Base-by-base conservation (phyloP, 2,888 invertebrate genomes). In the Meta bourneti region DNA sequence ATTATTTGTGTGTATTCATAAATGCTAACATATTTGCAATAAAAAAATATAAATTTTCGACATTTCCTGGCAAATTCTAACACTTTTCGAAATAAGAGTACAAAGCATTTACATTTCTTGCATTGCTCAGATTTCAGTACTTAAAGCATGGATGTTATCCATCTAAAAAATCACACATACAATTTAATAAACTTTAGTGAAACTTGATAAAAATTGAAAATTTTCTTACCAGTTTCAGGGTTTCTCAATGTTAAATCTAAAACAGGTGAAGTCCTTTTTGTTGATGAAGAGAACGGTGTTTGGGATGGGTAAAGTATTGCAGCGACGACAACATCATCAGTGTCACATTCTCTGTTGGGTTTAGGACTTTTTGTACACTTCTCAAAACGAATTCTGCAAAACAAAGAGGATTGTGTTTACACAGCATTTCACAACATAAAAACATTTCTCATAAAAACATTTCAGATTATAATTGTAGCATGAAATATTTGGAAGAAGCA, bases 221-320 rank as follows among this genome's bases (percentile, higher is more conserved):
- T 61, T 13, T 79, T 54, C 11, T 75, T 86, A 93, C 93, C 93
- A 80, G 75, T 85, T 79, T 84, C 88, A 19, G 93, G 93, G 54
- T 84, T 84, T 48, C 91, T 52, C 8, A 93, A 49, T 0, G 85
- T 80, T n/a, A 93, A 71, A 71, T 92, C 92, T 49, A 93, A 16
- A 6, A 93, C 87, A 72, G 93, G 93, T 13, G 92, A 88, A 34
- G 92, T 52, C 13, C 20, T 78, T 11, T 69, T 79, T 13, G 16
- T 61, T 16, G 48, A 19, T 8, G 70, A 71, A 52, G 79, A 70
- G 16, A 69, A 92, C 7, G 93, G 93, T 19, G 77, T 69, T n/a
- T 61, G 13, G 7, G 71, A 19, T n/a, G 93, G 93, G 61, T 93
- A 93, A 13, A 93, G 19, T n/a, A 87, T 92, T 13, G 92, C 54